Evolutionary conservation across 2,797 vertebrate genomes (phyloP).

Genomic region (Chiroxiphia lanceolata): DNA sequence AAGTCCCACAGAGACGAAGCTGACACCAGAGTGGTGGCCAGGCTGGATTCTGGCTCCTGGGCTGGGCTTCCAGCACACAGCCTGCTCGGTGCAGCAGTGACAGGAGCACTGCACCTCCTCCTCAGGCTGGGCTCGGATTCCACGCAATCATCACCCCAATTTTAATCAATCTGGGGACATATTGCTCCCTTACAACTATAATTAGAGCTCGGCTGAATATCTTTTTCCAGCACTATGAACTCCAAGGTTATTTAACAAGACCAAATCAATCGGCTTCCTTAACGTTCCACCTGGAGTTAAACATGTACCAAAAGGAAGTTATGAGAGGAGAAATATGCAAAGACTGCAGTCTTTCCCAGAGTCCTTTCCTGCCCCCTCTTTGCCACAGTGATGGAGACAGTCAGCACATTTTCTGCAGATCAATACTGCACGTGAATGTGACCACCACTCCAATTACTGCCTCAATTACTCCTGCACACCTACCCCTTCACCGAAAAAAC

Average conservation of each 20-base stretch:
- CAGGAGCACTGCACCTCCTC: too few relatives aligned
- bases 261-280: not conserved
- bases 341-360: not conserved
- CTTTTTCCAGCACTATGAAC: not conserved
- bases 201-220: not conserved
- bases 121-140: not conserved
- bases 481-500: slow-evolving; percentile 22
- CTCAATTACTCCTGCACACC: slow-evolving; percentile 56
- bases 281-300: not conserved
- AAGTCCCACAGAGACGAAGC: not conserved
- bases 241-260: not conserved
- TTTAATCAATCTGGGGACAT: not conserved
- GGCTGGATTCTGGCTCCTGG: not conserved
- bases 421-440: slow-evolving; percentile 59
- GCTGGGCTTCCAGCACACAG: not conserved
- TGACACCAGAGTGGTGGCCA: not conserved
- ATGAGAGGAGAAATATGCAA: not conserved
- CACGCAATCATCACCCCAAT: not conserved
- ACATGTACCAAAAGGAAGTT: not conserved
- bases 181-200: not conserved
- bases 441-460: slow-evolving; percentile 63
- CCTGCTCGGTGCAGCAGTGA: not conserved
- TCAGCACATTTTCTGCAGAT: slow-evolving; percentile 65
- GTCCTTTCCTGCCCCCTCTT: not conserved
- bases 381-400: not conserved